Evolutionary conservation across 2,113 vertebrate genomes (phyloP).

Genomic region (Acrocephalus kingi): DNA sequence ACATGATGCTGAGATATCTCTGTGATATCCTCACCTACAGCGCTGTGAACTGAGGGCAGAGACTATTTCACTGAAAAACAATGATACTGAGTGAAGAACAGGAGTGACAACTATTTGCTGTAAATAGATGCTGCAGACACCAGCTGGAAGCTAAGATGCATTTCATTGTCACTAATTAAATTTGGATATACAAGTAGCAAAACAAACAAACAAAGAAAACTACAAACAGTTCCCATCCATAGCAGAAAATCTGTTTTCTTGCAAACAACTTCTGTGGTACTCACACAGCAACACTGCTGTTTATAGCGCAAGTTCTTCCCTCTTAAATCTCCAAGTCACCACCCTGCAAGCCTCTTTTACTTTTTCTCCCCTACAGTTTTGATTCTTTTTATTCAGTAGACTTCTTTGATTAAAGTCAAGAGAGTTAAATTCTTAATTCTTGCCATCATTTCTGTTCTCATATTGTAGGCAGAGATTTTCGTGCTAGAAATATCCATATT

Average conservation of each 20-base stretch:
- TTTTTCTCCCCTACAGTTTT: not conserved
- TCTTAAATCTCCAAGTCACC: not conserved
- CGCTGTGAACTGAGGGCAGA: not conserved
- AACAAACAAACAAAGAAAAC: not conserved
- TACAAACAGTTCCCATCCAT: not conserved
- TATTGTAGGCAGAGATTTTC: not conserved
- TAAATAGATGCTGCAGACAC: not conserved
- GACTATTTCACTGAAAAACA: not conserved
- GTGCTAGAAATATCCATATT: not conserved
- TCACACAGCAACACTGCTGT: not conserved
- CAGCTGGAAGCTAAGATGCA: not conserved
- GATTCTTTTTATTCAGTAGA: not conserved
- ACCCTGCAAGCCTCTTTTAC: not conserved
- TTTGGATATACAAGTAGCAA: not conserved
- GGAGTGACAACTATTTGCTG: not conserved
- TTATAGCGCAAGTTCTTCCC: not conserved
- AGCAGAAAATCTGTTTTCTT: not conserved
- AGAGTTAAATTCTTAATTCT: not conserved
- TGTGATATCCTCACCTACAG: not conserved
- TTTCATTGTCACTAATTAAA: not conserved
- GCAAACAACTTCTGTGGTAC: not conserved
- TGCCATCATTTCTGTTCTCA: not conserved
- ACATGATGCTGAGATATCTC: not conserved
- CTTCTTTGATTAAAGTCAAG: not conserved
- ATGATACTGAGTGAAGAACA: not conserved